These are phyloP conservation scores for Thrips palmi DNA, from an alignment of 1,140 invertebrate species.

Conservation along the genomic window DNA sequence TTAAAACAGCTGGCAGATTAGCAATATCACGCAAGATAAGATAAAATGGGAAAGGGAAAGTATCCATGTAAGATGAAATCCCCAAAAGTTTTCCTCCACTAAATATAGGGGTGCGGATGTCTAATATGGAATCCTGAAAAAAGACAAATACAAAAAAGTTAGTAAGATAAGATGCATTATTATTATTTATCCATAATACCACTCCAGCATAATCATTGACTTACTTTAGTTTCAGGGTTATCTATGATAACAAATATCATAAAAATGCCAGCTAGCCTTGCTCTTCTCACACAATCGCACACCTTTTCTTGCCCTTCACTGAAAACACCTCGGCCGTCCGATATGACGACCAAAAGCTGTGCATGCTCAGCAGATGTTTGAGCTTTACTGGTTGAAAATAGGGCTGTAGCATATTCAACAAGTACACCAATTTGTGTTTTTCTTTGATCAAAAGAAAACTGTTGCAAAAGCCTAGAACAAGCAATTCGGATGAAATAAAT, in stretches of 20 bases:
- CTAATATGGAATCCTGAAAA: conserved; percentile 73
- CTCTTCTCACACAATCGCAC: conserved; percentile 54
- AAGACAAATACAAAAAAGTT: conserved; percentile 14
- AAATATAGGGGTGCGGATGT: conserved; percentile 64
- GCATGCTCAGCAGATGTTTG: conserved; percentile 37
- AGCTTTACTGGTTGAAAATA: conserved; percentile 33
- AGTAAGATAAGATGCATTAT: not conserved
- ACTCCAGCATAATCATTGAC: conserved; percentile 12
- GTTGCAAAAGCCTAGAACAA: conserved; percentile 42
- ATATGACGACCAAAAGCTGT: conserved; percentile 81
- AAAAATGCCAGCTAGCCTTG: conserved; percentile 68
- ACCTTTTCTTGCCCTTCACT: conserved; percentile 71
- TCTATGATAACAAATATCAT: conserved; percentile 91
- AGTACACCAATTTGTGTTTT: conserved; percentile 64
- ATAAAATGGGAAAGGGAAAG: conserved; percentile 98
- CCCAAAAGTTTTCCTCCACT: conserved; percentile 36
- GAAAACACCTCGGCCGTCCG: conserved; percentile 85
- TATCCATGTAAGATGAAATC: conserved; percentile 71
- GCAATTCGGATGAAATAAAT: no score
- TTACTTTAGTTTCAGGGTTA: conserved; percentile 75
- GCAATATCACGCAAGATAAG: conserved; percentile 79
- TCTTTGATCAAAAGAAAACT: conserved; percentile 61
- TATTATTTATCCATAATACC: conserved; percentile 3
- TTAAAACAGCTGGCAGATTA: conserved; percentile 69
- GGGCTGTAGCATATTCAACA: conserved; percentile 53